These are phyloP conservation scores for Capitulum mitella DNA, from an alignment of 2,888 invertebrate species.

Conservation along the genomic window DNA sequence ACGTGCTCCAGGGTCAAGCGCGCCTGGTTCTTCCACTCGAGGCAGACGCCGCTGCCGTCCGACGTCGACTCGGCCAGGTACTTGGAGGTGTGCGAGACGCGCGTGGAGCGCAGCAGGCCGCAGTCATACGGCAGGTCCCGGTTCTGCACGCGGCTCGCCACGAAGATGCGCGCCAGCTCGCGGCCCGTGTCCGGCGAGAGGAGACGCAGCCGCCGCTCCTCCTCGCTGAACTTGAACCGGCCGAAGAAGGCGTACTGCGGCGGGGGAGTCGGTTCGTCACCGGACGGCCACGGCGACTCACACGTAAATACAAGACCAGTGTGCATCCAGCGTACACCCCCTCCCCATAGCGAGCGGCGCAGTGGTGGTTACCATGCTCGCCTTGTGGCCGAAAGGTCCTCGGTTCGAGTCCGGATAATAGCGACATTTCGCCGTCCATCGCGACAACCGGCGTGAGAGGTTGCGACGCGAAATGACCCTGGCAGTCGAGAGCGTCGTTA, in stretches of 20 bases:
- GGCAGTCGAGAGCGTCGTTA: no score
- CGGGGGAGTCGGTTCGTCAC: no score
- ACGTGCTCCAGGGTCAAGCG: constrained; percentile 62
- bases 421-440: no score
- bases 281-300: no score
- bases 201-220: constrained; percentile 63
- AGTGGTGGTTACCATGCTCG: no score
- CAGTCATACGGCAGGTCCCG: constrained; percentile 9
- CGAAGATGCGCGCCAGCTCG: constrained; percentile 48
- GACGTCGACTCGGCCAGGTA: constrained; percentile 46
- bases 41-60: constrained; percentile 60
- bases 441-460: no score
- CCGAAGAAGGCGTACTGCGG: constrained; percentile 67
- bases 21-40: constrained; percentile 72
- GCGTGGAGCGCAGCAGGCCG: constrained; percentile 17
- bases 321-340: no score
- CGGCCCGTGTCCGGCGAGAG: constrained; percentile 61
- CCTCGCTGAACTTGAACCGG: constrained; percentile 70
- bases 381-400: no score
- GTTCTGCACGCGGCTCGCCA: neutral
- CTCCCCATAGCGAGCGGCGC: no score
- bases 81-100: constrained; percentile 13
- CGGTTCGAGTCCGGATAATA: no score
- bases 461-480: no score
- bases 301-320: no score